Evolutionary conservation across 2,797 vertebrate genomes (phyloP).

Genomic region (Danio aesculapii): DNA sequence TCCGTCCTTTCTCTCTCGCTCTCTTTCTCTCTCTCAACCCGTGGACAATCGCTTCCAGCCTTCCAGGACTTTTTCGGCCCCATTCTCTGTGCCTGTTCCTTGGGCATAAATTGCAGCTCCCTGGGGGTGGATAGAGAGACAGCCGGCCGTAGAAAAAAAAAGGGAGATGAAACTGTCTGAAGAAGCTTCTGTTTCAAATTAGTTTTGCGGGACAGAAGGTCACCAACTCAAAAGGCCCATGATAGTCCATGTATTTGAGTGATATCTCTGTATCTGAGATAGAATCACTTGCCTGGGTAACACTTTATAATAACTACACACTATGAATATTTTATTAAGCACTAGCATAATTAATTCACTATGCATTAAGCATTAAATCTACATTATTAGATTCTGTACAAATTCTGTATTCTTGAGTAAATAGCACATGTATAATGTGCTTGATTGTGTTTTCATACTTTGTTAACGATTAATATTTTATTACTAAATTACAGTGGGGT

Average conservation of each 20-base stretch:
- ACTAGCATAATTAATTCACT: no score
- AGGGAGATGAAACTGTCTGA: constrained; percentile 76
- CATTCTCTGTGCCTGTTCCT: constrained; percentile 65
- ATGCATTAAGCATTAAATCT: no score
- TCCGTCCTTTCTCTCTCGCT: constrained; percentile 44
- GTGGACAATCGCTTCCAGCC: constrained; percentile 78
- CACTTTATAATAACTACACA: no score
- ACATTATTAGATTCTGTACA: no score
- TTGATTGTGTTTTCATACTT: no score
- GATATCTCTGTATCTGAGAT: constrained; percentile 14
- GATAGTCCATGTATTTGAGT: constrained; percentile 13
- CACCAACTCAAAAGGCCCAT: constrained; percentile 44
- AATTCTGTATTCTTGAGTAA: no score
- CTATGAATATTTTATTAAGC: no score
- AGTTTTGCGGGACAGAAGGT: constrained; percentile 72
- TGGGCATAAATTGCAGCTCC: constrained; percentile 77
- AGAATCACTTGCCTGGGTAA: neutral
- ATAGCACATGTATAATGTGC: no score
- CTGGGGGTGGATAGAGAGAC: constrained; percentile 66
- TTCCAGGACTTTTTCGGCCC: constrained; percentile 48
- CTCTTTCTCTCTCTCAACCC: constrained; percentile 62
- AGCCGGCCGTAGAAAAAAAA: constrained; percentile 51
- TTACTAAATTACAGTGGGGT: no score
- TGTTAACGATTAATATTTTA: no score
- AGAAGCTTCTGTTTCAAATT: constrained; percentile 76